Conservation (phyloP, 2,113 vertebrate species). For the Himantopus leucocephalus region DNA sequence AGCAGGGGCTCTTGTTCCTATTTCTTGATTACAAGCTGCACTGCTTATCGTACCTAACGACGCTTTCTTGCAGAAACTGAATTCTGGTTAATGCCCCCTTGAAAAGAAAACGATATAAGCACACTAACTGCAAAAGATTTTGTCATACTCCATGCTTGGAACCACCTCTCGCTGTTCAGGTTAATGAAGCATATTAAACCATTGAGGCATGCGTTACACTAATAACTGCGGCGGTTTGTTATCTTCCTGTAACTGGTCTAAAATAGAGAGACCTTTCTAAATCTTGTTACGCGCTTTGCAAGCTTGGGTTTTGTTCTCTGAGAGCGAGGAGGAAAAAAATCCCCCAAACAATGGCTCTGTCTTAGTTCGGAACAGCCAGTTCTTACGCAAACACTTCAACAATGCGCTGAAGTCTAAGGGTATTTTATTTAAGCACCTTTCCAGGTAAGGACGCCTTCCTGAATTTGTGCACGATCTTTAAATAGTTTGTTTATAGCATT, state of each 20-base stretch:
- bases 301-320: neutral
- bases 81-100: neutral
- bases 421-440: neutral
- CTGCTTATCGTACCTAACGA: neutral
- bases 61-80: neutral
- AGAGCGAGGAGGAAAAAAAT: neutral
- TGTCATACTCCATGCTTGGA: neutral
- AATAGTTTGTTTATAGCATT: neutral
- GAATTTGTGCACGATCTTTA: neutral
- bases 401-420: neutral
- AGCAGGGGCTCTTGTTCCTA: neutral
- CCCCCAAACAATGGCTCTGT: neutral
- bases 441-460: neutral
- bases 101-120: neutral
- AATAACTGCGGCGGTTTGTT: neutral
- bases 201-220: neutral
- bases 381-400: neutral
- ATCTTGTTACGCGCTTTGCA: neutral
- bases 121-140: neutral
- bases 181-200: constrained; percentile 2
- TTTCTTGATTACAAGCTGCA: neutral
- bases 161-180: neutral
- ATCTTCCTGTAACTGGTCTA: neutral
- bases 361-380: neutral
- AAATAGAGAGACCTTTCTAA: neutral